Evolutionary conservation across 2,888 invertebrate genomes (phyloP).

Genomic region (Cistogaster globosa): DNA sequence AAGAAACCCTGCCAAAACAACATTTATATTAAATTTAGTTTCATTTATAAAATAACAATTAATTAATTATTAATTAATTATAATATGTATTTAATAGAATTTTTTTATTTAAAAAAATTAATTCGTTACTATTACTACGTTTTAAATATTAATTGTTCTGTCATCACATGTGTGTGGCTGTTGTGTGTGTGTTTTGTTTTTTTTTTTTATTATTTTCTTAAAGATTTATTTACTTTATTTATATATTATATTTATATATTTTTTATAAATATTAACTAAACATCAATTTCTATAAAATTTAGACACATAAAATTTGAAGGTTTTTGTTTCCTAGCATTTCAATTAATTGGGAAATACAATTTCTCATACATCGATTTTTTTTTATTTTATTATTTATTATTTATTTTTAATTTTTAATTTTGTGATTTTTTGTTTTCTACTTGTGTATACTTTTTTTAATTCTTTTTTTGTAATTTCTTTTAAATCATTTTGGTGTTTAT

Average conservation of each 20-base stretch:
- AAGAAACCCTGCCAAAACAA: conserved; percentile 52
- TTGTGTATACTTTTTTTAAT: background rate
- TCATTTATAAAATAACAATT: conserved; percentile 50
- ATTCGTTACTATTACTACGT: conserved; percentile 12
- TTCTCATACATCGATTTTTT: conserved; percentile 25
- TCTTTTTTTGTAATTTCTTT: conserved; percentile 42
- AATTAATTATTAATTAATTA: conserved; percentile 16
- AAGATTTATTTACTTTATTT: background rate
- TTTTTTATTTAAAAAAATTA: background rate
- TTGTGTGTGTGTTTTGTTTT: conserved; percentile 45
- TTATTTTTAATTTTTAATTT: conserved; percentile 24
- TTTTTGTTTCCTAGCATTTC: conserved; percentile 30
- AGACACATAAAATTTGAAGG: conserved; percentile 50
- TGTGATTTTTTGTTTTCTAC: conserved; percentile 26
- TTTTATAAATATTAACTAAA: conserved; percentile 65
- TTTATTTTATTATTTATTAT: conserved; percentile 31
- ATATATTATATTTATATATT: conserved; percentile 31
- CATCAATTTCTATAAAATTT: conserved; percentile 67
- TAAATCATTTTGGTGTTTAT: conserved; percentile 59
- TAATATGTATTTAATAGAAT: conserved; percentile 16
- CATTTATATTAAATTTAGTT: conserved; percentile 30
- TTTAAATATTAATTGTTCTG: conserved; percentile 35
- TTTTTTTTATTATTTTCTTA: conserved; percentile 17
- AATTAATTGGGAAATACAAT: conserved; percentile 34
- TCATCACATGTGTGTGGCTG: conserved; percentile 20